These are phyloP conservation scores for Frankliniella intonsa DNA, from an alignment of 2,888 invertebrate genomes.

Conservation along the genomic window DNA sequence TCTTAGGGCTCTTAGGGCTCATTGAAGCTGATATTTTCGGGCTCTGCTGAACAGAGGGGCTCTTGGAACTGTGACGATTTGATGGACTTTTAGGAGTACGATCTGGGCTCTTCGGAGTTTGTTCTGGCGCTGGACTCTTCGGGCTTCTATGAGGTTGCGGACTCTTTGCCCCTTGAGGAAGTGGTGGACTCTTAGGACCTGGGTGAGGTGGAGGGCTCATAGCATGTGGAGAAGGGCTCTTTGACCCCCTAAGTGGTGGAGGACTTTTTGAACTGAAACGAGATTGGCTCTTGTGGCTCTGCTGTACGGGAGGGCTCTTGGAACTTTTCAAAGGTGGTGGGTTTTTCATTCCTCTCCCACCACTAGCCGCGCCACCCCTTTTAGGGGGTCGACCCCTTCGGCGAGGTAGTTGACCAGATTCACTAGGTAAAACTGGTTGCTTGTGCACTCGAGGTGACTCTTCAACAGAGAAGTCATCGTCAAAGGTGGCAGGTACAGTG, in stretches of 20 bases:
- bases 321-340: not conserved
- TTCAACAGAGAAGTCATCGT: slow-evolving; percentile 53
- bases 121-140: not conserved
- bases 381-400: not conserved
- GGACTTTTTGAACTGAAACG: not conserved
- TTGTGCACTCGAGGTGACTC: slow-evolving; percentile 10
- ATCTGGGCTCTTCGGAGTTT: not conserved
- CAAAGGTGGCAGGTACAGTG: slow-evolving; percentile 70
- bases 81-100: not conserved
- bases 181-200: not conserved
- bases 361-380: not conserved
- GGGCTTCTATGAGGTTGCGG: not conserved
- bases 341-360: not conserved
- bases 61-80: not conserved
- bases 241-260: not conserved
- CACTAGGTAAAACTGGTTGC: not conserved
- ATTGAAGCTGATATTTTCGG: not conserved
- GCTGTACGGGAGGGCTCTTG: not conserved
- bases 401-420: not conserved
- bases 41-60: not conserved
- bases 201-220: not conserved
- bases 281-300: not conserved
- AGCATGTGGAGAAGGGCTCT: not conserved
- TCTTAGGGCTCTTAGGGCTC: not conserved
- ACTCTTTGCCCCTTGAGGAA: not conserved